Percentiles rank a stretch among this genome's conserved stretches.
These are phyloP conservation scores for Protosalanx chinensis DNA, from an alignment of 2,797 vertebrate species.

Conservation along the genomic window DNA sequence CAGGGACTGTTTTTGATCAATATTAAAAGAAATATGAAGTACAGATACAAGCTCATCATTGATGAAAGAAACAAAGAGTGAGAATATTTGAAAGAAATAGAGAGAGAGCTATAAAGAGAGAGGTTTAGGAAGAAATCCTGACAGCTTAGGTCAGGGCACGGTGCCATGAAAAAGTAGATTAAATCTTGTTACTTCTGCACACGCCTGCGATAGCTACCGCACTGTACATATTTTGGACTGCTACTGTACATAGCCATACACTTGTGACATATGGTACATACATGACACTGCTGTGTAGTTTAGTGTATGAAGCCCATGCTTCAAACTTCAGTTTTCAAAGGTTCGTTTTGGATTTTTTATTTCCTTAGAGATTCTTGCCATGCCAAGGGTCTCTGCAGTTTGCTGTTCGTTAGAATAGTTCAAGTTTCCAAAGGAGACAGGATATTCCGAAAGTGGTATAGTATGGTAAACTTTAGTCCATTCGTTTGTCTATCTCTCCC, in stretches of 20 bases:
- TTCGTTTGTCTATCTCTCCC: not conserved
- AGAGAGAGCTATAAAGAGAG: conserved; percentile 5
- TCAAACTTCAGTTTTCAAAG: conserved; percentile 19
- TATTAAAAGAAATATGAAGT: not conserved
- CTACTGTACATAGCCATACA: conserved; percentile 48
- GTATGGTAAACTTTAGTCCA: conserved; percentile 8
- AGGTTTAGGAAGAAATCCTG: conserved; percentile 8
- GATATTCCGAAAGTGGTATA: conserved; percentile 15
- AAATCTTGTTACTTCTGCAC: conserved; percentile 19
- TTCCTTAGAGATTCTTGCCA: conserved; percentile 30
- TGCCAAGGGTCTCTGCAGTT: conserved; percentile 18
- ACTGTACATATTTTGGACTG: conserved; percentile 53
- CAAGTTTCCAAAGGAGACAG: conserved; percentile 10
- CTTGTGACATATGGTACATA: conserved; percentile 7
- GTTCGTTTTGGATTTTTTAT: conserved; percentile 31
- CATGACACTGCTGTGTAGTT: conserved; percentile 29
- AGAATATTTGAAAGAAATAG: not conserved
- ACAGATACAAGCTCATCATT: not conserved
- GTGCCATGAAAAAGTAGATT: conserved; percentile 18
- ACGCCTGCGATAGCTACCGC: conserved; percentile 36
- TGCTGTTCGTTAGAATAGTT: not conserved
- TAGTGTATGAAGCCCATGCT: conserved; percentile 19
- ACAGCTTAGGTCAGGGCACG: not conserved
- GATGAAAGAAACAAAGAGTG: not conserved
- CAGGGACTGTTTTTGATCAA: no score